A percentile compares a stretch with the other conserved stretches of the same genome.
Evolutionary conservation across 2,113 vertebrate species (phyloP).

Genomic region (Eurystomus gularis): DNA sequence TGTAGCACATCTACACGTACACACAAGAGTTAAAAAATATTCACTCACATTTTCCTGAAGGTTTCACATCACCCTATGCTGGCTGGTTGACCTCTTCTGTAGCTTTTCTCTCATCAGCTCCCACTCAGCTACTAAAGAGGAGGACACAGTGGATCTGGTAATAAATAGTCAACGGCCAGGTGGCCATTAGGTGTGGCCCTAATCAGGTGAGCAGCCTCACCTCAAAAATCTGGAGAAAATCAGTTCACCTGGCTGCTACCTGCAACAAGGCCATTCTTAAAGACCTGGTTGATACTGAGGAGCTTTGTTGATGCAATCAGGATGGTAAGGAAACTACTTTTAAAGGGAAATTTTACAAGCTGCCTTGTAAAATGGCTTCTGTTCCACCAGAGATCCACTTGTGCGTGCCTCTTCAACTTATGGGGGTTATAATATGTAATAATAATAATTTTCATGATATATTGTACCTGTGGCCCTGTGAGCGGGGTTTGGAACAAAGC

Average conservation of each 20-base stretch:
- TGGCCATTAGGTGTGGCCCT: neutral
- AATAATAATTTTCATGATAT: neutral
- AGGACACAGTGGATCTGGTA: neutral
- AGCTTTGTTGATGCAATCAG: neutral
- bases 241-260: neutral
- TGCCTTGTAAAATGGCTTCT: neutral
- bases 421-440: neutral
- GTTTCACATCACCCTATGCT: accelerated
- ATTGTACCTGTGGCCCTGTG: accelerated
- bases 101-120: neutral
- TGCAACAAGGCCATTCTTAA: neutral
- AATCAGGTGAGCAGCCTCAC: neutral
- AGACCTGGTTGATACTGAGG: neutral
- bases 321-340: neutral
- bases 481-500: neutral
- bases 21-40: neutral
- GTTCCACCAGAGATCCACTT: neutral
- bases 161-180: neutral
- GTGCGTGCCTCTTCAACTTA: neutral
- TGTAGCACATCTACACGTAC: accelerated
- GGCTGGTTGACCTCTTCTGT: neutral
- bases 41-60: neutral
- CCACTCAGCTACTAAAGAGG: neutral
- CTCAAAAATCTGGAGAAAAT: neutral
- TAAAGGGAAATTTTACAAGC: neutral